A percentile compares a stretch with the other conserved stretches of the same genome.
Evolutionary conservation across 1,140 invertebrate genomes (phyloP).

Genomic region (Drosophila azteca): DNA sequence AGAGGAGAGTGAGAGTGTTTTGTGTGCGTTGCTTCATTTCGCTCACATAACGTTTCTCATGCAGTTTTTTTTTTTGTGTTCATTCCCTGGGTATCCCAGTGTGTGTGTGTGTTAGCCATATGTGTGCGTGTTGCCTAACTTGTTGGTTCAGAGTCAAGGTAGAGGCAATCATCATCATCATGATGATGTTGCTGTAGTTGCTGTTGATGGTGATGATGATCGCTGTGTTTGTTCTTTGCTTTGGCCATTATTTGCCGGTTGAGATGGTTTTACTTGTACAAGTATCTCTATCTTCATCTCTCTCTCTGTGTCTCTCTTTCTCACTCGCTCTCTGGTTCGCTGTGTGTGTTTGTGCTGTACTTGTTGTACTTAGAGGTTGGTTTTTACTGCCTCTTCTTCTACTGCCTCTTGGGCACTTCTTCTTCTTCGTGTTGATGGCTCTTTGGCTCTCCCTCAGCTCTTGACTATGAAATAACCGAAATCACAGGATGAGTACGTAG

Average conservation of each 20-base stretch:
- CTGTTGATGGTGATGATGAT: neutral
- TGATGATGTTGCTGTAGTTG: conserved; percentile 51
- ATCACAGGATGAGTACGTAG: neutral
- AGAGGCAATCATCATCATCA: conserved; percentile 66
- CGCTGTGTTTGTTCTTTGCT: conserved; percentile 45
- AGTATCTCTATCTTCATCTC: conserved; percentile 1
- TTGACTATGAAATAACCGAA: conserved; percentile 47
- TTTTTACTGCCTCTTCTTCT: conserved; percentile 16
- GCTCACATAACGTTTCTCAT: conserved; percentile 81
- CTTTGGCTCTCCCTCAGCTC: conserved; percentile 20
- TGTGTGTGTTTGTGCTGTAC: conserved; percentile 51
- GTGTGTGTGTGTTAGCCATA: conserved; percentile 3
- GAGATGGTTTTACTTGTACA: conserved; percentile 53
- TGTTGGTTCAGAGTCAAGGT: conserved; percentile 82
- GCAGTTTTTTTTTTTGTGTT: conserved; percentile 65
- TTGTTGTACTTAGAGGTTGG: conserved; percentile 74
- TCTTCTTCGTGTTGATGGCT: too few species aligned
- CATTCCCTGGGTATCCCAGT: conserved; percentile 29
- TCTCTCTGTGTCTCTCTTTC: neutral
- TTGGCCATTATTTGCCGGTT: conserved; percentile 79
- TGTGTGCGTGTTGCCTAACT: conserved; percentile 11
- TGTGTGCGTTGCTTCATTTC: conserved; percentile 69
- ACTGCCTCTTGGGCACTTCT: conserved; percentile 9
- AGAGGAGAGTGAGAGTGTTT: conserved; percentile 79
- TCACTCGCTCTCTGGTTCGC: conserved; percentile 8